Base-by-base conservation (phyloP, 2,797 vertebrate species). In the Onychomys leucogaster region DNA sequence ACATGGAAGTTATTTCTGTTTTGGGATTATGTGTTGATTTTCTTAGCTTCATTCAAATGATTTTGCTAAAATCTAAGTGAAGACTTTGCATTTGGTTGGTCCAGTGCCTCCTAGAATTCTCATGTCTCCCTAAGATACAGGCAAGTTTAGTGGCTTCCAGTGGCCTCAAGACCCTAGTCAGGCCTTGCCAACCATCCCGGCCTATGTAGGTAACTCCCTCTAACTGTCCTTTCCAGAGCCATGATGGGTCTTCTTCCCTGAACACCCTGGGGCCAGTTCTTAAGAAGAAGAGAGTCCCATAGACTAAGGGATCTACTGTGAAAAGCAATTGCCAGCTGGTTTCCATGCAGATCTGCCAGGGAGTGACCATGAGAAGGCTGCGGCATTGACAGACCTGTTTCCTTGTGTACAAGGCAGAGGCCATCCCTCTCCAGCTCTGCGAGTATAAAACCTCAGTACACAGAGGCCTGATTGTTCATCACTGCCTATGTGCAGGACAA, bases 31-130 rank as follows among this genome's bases (percentile, higher is more conserved):
- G 34, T 21, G 43, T 29, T 16, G 23, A 32, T 86, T 92, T 88
- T 34, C 55, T 85, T 90, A 46, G 34, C n/a, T 52, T 83, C 2
- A 6, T 25, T n/a, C 52, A 55, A 92, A 49, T 6, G 17, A 16
- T 49, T 46, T 87, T 92, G 49, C 5, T 67, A 34, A 89, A 92
- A 83, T 34, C 34, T 94, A 57, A 83, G 49, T 29, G 49, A 89
- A 43, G 27, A 65, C 19, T 90, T 95, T 88, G 52, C 2, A 25
- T 6, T 63, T 3, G 52, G 49, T n/a, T 84, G 16, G 10, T 13
- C 59, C 41, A 37, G 25, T 5, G 0, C 34, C 16, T 10, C 46
- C 23, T 61, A 75, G 87, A 71, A 57, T 76, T 27, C 41, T 29
- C 17, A 41, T 0, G 23, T 77, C 46, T 41, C 55, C 8, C 59